These are phyloP conservation scores for Coremacera marginata DNA, from an alignment of 2,888 invertebrate species.

Conservation along the genomic window DNA sequence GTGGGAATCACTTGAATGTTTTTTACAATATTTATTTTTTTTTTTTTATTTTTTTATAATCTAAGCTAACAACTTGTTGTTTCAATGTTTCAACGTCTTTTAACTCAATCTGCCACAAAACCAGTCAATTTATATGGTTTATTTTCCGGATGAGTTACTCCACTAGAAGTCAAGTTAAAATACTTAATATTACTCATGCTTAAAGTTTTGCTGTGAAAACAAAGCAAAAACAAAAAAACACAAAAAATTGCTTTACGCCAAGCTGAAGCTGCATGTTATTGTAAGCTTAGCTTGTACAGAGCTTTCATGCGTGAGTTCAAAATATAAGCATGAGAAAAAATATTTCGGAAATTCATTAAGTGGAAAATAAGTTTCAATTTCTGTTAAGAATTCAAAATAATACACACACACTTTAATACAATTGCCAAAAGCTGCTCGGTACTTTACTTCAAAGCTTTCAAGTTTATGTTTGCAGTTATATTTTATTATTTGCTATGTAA, in stretches of 20 bases:
- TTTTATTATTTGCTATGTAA: conserved; percentile 15
- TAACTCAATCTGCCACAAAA: conserved; percentile 61
- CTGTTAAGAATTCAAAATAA: too few relatives aligned
- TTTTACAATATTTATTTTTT: not conserved
- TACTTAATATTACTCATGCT: conserved; percentile 16
- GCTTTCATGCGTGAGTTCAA: too few relatives aligned
- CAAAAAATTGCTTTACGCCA: not conserved
- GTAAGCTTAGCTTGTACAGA: too few relatives aligned
- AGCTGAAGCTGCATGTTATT: too few relatives aligned
- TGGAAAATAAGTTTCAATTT: too few relatives aligned
- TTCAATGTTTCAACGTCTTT: conserved; percentile 44
- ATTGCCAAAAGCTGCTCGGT: too few relatives aligned
- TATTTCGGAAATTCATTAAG: too few relatives aligned
- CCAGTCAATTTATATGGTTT: conserved; percentile 65
- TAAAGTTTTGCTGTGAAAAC: conserved; percentile 3
- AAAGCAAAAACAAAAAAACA: not conserved
- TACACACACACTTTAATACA: too few relatives aligned
- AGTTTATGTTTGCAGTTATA: not conserved
- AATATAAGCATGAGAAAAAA: too few relatives aligned
- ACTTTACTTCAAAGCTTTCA: not conserved
- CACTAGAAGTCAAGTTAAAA: conserved; percentile 45
- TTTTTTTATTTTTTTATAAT: not conserved
- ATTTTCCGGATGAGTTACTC: conserved; percentile 65
- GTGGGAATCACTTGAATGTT: not conserved
- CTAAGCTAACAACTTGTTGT: conserved; percentile 5